These are phyloP conservation scores for Megaceryle maxima DNA, from an alignment of 2,113 vertebrate genomes.

Conservation along the genomic window DNA sequence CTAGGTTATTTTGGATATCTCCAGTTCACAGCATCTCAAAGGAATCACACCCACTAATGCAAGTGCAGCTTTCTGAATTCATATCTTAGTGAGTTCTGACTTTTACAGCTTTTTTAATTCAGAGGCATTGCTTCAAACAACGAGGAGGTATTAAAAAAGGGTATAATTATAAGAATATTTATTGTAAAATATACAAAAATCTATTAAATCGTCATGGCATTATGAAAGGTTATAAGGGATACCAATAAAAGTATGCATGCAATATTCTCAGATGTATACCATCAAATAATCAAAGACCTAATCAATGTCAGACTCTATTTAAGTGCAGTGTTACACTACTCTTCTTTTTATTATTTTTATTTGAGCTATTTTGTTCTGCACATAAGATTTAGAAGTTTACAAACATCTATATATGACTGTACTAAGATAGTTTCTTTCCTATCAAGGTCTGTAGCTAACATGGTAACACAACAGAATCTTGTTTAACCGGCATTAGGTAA, in stretches of 20 bases:
- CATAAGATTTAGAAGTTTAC: neutral
- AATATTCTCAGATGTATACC: neutral
- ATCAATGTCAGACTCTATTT: neutral
- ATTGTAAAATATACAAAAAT: neutral
- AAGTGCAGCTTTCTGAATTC: neutral
- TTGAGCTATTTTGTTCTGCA: neutral
- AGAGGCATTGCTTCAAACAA: neutral
- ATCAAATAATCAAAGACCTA: slow-evolving; percentile 5
- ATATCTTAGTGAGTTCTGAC: neutral
- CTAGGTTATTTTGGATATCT: neutral
- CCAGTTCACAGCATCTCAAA: neutral
- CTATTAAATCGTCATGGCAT: neutral
- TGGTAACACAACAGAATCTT: neutral
- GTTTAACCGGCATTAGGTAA: slow-evolving; percentile 30
- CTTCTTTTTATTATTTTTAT: neutral
- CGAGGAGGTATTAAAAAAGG: neutral
- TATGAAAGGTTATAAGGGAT: neutral
- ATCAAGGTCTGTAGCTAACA: neutral
- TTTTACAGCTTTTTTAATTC: neutral
- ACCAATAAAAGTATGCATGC: neutral
- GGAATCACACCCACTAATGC: neutral
- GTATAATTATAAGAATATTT: neutral
- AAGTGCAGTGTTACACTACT: neutral
- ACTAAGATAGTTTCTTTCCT: neutral
- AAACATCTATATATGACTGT: neutral